These are phyloP conservation scores for Carterocephalus palaemon DNA, from an alignment of 2,888 invertebrate species.

Conservation along the genomic window DNA sequence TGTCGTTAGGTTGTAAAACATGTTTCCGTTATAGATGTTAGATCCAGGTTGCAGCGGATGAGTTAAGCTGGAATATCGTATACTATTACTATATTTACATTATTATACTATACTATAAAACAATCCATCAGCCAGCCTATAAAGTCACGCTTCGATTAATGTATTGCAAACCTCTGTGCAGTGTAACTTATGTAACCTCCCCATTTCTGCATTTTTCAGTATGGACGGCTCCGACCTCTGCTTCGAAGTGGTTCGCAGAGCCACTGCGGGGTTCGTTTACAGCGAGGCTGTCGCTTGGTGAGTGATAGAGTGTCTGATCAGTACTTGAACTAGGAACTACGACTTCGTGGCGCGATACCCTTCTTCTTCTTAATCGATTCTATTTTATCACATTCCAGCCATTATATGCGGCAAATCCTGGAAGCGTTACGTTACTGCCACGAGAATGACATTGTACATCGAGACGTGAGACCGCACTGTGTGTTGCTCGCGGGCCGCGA, in stretches of 20 bases:
- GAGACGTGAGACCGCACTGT: slow-evolving; percentile 98
- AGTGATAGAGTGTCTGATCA: slow-evolving; percentile 40
- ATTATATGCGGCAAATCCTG: slow-evolving; percentile 98
- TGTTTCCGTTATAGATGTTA: no score
- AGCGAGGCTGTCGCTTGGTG: slow-evolving; percentile 99
- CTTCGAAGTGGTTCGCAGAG: slow-evolving; percentile 97
- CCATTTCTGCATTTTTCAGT: slow-evolving; percentile 78
- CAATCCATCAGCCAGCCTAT: no score
- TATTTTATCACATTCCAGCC: slow-evolving; percentile 81
- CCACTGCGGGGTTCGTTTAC: slow-evolving; percentile 98
- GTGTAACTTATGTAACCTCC: neutral
- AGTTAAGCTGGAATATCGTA: no score
- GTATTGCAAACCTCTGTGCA: no score
- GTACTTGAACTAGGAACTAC: neutral
- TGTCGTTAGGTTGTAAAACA: no score
- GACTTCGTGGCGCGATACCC: no score
- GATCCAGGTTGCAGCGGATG: no score
- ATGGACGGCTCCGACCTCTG: slow-evolving; percentile 99
- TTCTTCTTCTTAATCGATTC: no score
- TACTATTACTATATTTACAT: no score
- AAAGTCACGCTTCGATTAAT: no score
- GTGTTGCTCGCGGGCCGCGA: slow-evolving; percentile 96
- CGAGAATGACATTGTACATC: slow-evolving; percentile 97
- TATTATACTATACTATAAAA: neutral
- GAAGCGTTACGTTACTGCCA: slow-evolving; percentile 99